A percentile compares a stretch with the other conserved stretches of the same genome.
These are phyloP conservation scores for Graptemys geographica DNA, from an alignment of 2,797 vertebrate species.

Conservation along the genomic window DNA sequence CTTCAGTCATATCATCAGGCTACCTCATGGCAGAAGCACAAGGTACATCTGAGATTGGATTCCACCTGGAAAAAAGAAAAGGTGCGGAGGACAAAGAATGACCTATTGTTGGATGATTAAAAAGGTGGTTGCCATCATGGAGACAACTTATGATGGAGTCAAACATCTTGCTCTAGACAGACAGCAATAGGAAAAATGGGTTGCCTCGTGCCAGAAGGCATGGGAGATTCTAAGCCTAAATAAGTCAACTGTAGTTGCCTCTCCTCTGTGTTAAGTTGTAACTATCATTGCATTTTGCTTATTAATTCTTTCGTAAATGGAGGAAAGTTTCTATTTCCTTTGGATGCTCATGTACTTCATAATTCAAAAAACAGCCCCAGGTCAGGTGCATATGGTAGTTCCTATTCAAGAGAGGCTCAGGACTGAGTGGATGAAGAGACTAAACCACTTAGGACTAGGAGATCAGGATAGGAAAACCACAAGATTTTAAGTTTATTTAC, in stretches of 20 bases:
- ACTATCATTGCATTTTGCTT: conserved; percentile 12
- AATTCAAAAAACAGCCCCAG: conserved; percentile 55
- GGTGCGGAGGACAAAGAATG: not conserved
- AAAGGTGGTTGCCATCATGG: not conserved
- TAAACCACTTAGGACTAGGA: not conserved
- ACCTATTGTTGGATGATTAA: not conserved
- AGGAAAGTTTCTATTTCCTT: conserved; percentile 53
- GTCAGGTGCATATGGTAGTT: not conserved
- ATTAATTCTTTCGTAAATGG: conserved; percentile 64
- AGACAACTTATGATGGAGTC: not conserved
- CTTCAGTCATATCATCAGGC: not conserved
- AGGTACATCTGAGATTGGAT: not conserved
- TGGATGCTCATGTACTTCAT: conserved; percentile 54
- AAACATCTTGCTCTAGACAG: not conserved
- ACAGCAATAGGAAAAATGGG: not conserved
- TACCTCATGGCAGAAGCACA: not conserved
- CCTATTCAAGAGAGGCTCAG: conserved; percentile 27
- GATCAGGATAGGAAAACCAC: conserved; percentile 5
- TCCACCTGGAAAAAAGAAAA: not conserved
- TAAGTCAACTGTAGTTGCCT: not conserved
- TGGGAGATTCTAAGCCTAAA: not conserved
- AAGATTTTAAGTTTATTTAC: not conserved
- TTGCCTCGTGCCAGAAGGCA: not conserved
- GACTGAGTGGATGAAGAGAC: not conserved
- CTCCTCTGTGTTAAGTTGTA: conserved; percentile 21